Evolutionary conservation across 2,888 invertebrate genomes (phyloP).

Genomic region (Mechanitis messenoides): DNA sequence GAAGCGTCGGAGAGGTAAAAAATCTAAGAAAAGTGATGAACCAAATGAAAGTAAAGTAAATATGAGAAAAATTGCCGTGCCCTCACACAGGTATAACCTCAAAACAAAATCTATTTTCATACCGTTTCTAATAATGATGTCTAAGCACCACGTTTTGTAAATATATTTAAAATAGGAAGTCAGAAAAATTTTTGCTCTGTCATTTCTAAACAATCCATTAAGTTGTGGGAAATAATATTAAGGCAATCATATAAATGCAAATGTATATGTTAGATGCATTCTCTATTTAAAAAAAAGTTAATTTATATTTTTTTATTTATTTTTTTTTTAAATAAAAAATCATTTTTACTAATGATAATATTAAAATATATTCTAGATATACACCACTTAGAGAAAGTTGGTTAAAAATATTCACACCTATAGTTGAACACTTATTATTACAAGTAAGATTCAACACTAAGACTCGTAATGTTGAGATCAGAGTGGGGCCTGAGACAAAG

Average conservation of each 20-base stretch:
- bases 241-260: no score
- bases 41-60: slow-evolving; percentile 76
- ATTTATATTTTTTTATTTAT: no score
- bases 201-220: no score
- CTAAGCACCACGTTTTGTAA: no score
- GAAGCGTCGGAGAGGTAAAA: slow-evolving; percentile 63
- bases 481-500: slow-evolving; percentile 82
- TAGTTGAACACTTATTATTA: slow-evolving; percentile 95
- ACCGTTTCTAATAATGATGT: slow-evolving; percentile 5
- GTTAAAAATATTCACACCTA: slow-evolving; percentile 96
- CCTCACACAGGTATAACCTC: slow-evolving; percentile 83
- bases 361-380: slow-evolving; percentile 75
- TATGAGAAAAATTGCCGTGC: slow-evolving; percentile 89
- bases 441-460: slow-evolving; percentile 96
- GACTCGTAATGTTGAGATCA: slow-evolving; percentile 92
- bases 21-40: slow-evolving; percentile 55
- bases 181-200: no score
- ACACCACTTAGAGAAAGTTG: slow-evolving; percentile 97
- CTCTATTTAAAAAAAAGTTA: no score
- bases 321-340: not conserved
- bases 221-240: no score
- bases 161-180: no score
- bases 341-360: slow-evolving; percentile 1
- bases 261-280: no score
- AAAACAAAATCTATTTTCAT: slow-evolving; percentile 29